Evolutionary conservation across 2,888 invertebrate species (phyloP).

Genomic region (Archips crataeganus): DNA sequence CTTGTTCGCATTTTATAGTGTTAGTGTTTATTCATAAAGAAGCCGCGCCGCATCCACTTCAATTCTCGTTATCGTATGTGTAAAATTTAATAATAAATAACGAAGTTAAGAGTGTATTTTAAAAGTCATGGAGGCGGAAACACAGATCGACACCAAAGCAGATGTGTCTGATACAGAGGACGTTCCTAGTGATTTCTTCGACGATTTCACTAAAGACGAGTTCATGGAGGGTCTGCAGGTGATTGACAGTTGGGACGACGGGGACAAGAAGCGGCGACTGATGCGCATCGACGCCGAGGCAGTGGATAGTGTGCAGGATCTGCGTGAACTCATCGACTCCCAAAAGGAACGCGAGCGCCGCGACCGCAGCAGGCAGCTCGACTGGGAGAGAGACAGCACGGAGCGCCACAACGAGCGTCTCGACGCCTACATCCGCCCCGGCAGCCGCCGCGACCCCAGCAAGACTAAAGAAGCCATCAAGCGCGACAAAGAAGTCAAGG

Average conservation of each 20-base stretch:
- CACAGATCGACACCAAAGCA: slow-evolving; percentile 51
- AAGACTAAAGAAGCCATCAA: slow-evolving; percentile 79
- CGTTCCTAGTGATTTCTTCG: slow-evolving; percentile 81
- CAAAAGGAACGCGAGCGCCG: slow-evolving; percentile 20
- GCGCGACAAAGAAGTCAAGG: slow-evolving; percentile 77
- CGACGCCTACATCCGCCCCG: slow-evolving; percentile 72
- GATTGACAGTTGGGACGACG: slow-evolving; percentile 77
- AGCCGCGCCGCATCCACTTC: slow-evolving; percentile 17
- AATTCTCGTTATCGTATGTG: slow-evolving; percentile 1
- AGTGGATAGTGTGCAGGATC: slow-evolving; percentile 63
- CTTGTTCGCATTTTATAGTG: slow-evolving; percentile 4
- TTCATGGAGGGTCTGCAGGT: slow-evolving; percentile 81
- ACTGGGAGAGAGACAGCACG: slow-evolving; percentile 39
- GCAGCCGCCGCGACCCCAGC: slow-evolving; percentile 75
- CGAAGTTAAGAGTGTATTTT: slow-evolving; percentile 14
- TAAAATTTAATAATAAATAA: slow-evolving; percentile 24
- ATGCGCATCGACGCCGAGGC: slow-evolving; percentile 55
- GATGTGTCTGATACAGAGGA: slow-evolving; percentile 69
- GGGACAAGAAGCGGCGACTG: slow-evolving; percentile 47
- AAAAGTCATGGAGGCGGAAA: slow-evolving; percentile 47
- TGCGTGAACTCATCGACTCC: slow-evolving; percentile 60
- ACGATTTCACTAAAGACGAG: slow-evolving; percentile 77
- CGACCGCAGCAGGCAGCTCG: slow-evolving; percentile 2
- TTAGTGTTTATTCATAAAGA: slow-evolving; percentile 19
- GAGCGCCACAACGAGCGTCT: slow-evolving; percentile 52